phyloP scores from a whole-genome alignment of 2,797 vertebrate genomes.

The Oryzias dopingdopingensis region DNA sequence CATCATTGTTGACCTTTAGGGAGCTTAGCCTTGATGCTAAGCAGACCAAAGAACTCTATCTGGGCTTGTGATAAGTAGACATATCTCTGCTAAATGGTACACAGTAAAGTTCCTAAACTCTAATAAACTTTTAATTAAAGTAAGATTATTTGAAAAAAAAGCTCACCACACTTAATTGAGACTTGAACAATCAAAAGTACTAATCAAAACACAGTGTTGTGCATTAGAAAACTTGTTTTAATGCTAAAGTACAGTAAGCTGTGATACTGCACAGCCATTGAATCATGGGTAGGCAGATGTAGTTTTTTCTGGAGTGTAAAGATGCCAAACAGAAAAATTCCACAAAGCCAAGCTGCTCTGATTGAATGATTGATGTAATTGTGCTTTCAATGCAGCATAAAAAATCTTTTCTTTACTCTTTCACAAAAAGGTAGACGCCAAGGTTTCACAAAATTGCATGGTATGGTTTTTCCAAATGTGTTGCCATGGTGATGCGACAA shows the following conservation, averaged over 20 bases:
- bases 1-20: slow-evolving; percentile 65
- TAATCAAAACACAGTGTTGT: slow-evolving; percentile 27
- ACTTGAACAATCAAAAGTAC: slow-evolving; percentile 22
- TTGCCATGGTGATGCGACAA: slow-evolving; percentile 14
- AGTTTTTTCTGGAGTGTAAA: slow-evolving; percentile 48
- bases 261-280: slow-evolving; percentile 32
- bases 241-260: not conserved
- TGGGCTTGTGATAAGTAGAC: slow-evolving; percentile 17
- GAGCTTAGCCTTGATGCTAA: slow-evolving; percentile 72
- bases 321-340: slow-evolving; percentile 36
- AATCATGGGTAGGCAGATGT: slow-evolving; percentile 42
- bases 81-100: slow-evolving; percentile 14
- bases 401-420: slow-evolving; percentile 9
- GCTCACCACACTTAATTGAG: slow-evolving; percentile 17
- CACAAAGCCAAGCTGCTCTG: slow-evolving; percentile 20
- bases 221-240: not conserved
- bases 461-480: slow-evolving; percentile 16
- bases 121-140: slow-evolving; percentile 17
- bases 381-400: slow-evolving; percentile 19
- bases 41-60: slow-evolving; percentile 41
- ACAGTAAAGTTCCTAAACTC: slow-evolving; percentile 16
- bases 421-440: slow-evolving; percentile 7
- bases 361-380: not conserved
- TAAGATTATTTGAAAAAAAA: slow-evolving; percentile 10
- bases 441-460: slow-evolving; percentile 3